Percentiles rank a stretch among this genome's conserved stretches.
Evolutionary conservation across 2,113 vertebrate species (phyloP).

Genomic region (Nycticorax nycticorax): DNA sequence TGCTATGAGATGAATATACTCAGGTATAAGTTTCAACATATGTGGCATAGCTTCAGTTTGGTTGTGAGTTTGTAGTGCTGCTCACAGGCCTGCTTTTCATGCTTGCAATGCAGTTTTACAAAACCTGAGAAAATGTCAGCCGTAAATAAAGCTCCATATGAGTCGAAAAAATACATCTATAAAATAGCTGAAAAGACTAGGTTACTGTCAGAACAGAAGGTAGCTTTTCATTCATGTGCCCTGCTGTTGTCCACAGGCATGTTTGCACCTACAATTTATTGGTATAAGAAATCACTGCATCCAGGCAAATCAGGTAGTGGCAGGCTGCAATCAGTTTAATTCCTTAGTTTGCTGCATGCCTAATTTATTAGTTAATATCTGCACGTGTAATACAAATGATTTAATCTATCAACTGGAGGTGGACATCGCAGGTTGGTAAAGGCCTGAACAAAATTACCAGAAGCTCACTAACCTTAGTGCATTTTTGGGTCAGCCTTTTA

Average conservation of each 20-base stretch:
- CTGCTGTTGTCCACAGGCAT: not conserved
- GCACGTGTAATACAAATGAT: not conserved
- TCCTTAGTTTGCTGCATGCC: not conserved
- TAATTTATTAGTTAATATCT: not conserved
- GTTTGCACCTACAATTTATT: not conserved
- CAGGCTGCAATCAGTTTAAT: not conserved
- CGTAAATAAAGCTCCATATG: not conserved
- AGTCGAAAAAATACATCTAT: not conserved
- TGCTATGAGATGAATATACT: not conserved
- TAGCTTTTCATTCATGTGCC: not conserved
- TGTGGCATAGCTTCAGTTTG: not conserved
- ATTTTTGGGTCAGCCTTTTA: not conserved
- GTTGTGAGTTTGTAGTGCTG: not conserved
- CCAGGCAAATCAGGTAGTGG: not conserved
- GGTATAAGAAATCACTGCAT: not conserved
- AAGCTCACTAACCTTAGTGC: not conserved
- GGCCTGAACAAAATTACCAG: not conserved
- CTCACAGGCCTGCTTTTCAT: not conserved
- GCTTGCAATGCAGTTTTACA: not conserved
- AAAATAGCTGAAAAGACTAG: not conserved
- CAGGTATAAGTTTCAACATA: not conserved
- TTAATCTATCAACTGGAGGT: not conserved
- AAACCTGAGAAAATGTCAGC: not conserved
- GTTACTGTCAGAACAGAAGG: not conserved
- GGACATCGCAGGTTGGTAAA: not conserved